Base-by-base conservation (phyloP, 2,888 invertebrate species). In the Scaptomyza parva region DNA sequence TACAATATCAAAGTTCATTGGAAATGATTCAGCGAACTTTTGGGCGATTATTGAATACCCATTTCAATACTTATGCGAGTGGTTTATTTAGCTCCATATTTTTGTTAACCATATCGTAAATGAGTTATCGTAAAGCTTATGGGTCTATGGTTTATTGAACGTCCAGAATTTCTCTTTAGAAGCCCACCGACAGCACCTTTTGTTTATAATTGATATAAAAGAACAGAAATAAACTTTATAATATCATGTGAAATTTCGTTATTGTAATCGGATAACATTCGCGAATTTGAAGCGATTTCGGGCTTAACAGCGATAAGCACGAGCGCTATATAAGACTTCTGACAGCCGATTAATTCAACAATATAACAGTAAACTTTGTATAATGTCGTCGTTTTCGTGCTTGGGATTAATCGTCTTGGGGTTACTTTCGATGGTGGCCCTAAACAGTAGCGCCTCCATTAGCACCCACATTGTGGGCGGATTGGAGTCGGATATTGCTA, bases 131-230 rank as follows among this genome's bases (percentile, higher is more conserved):
- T 41, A 70, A 28, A 59, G 45, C 72, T 76, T 50, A 72, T 55
- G 55, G 55, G 47, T 37, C 26, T 64, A 64, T 65, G 51, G 63
- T 39, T 45, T 39, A 54, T 67, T 73, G 62, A 67, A 30, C 18
- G 52, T 24, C 47, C 26, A 60, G 58, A 40, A 66, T 77, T 72
- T 70, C 61, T 71, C 64, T 70, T 74, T 71, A 66, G 71, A 87
- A 87, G 69, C 57, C 63, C 69, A 83, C 80, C 88, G 80, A 72
- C 80, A 78, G 68, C 71, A 4, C 9, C 74, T 58, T 59, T 11
- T 52, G 53, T 88, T 89, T 89, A 88, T 89, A 71, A 81, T 78
- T 79, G 77, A 88, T 89, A 89, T 89, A 86, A 86, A 88, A 60
- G 28, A 43, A 9, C 20, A 14, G 41, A 65, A 37, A 82, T 82